Evolutionary conservation across 2,113 vertebrate species (phyloP).

Genomic region (Conger conger): DNA sequence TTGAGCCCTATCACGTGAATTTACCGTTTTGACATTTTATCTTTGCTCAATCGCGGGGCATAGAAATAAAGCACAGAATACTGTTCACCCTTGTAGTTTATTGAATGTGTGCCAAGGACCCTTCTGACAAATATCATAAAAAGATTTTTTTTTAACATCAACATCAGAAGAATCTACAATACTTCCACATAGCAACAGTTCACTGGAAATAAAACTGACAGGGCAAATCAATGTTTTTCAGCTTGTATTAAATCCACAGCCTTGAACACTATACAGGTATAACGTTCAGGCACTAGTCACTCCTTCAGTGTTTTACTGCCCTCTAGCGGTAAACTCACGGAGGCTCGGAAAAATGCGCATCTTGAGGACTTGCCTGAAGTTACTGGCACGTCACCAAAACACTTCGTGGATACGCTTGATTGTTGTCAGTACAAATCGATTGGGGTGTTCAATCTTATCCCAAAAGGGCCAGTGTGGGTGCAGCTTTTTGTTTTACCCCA

Average conservation of each 20-base stretch:
- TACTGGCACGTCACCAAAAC: too few species aligned
- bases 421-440: too few species aligned
- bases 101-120: conserved; percentile 14
- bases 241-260: neutral
- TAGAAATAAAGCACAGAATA: neutral
- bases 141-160: neutral
- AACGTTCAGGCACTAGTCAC: neutral
- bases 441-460: too few species aligned
- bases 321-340: neutral
- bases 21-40: neutral
- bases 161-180: neutral
- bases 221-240: neutral
- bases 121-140: conserved; percentile 8
- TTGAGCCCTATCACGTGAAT: neutral
- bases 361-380: neutral
- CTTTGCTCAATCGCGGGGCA: neutral
- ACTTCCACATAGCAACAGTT: neutral
- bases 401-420: neutral
- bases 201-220: neutral
- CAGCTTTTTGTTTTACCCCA: too few species aligned
- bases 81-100: neutral
- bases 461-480: too few species aligned
- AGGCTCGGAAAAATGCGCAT: neutral
- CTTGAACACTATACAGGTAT: neutral
- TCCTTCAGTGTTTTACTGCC: neutral